phyloP scores from a whole-genome alignment of 2,797 vertebrate species.

The Pangasius mekongensis region DNA sequence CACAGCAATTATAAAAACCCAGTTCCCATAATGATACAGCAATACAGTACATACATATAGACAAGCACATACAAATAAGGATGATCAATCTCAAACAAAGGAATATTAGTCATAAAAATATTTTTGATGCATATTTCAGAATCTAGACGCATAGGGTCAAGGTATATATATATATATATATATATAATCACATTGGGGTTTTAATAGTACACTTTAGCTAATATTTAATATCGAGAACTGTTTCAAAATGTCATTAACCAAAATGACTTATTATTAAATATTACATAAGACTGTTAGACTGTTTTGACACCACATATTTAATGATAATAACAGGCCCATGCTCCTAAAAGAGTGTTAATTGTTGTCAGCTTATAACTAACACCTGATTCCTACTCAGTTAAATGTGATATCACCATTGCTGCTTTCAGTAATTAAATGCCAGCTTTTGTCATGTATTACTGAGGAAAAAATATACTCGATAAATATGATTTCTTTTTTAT shows the following conservation, averaged over 20 bases:
- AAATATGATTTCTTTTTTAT: background rate
- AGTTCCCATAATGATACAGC: background rate
- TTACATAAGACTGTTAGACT: background rate
- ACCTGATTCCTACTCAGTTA: background rate
- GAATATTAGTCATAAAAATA: background rate
- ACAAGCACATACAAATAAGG: background rate
- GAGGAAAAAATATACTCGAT: background rate
- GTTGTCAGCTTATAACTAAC: background rate
- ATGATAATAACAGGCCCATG: background rate
- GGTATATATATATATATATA: too few relatives aligned
- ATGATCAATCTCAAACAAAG: background rate
- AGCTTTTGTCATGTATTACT: background rate
- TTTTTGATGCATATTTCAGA: too few relatives aligned
- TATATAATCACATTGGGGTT: too few relatives aligned
- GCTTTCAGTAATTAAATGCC: background rate
- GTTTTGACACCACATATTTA: background rate
- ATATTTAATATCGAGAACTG: background rate
- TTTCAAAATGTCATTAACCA: background rate
- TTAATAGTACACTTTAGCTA: background rate
- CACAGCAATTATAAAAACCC: background rate
- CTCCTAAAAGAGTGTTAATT: conserved; percentile 1
- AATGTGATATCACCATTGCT: background rate
- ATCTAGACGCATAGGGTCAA: too few relatives aligned
- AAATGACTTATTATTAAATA: background rate
- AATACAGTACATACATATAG: background rate